A percentile compares a stretch with the other conserved stretches of the same genome.
Evolutionary conservation across 2,113 vertebrate genomes (phyloP).

Genomic region (Pachyramphus minor): DNA sequence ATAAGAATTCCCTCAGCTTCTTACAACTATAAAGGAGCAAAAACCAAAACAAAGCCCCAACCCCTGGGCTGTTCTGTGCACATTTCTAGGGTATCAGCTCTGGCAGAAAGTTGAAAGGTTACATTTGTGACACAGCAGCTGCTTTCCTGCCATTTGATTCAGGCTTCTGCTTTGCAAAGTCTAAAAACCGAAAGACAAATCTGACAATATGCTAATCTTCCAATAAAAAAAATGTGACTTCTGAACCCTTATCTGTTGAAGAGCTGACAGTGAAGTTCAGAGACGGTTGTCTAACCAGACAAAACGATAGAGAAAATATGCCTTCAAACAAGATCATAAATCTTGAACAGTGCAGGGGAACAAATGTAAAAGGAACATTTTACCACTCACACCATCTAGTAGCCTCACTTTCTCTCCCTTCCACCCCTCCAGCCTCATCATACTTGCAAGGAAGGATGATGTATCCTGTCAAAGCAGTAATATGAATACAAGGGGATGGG

Average conservation of each 20-base stretch:
- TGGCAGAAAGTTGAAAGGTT: slow-evolving; percentile 75
- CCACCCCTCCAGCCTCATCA: slow-evolving; percentile 32
- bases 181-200: slow-evolving; percentile 72
- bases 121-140: slow-evolving; percentile 60
- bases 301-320: slow-evolving; percentile 78
- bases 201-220: slow-evolving; percentile 78
- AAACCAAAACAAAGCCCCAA: slow-evolving; percentile 18
- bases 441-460: slow-evolving; percentile 48
- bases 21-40: slow-evolving; percentile 38
- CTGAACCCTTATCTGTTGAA: slow-evolving; percentile 73
- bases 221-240: slow-evolving; percentile 68
- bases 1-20: neutral
- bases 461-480: slow-evolving; percentile 46
- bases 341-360: slow-evolving; percentile 63
- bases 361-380: slow-evolving; percentile 59
- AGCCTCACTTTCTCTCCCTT: slow-evolving; percentile 43
- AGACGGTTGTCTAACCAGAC: slow-evolving; percentile 75
- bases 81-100: slow-evolving; percentile 46
- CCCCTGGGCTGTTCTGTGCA: slow-evolving; percentile 2
- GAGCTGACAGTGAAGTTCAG: slow-evolving; percentile 77
- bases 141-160: slow-evolving; percentile 62
- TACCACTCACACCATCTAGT: slow-evolving; percentile 56
- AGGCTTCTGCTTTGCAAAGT: slow-evolving; percentile 68
- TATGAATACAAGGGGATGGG: neutral
- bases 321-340: slow-evolving; percentile 76